Percentiles rank a stretch among this genome's conserved stretches.
Conservation (phyloP, 2,888 invertebrate genomes). For the Spodoptera picta region DNA sequence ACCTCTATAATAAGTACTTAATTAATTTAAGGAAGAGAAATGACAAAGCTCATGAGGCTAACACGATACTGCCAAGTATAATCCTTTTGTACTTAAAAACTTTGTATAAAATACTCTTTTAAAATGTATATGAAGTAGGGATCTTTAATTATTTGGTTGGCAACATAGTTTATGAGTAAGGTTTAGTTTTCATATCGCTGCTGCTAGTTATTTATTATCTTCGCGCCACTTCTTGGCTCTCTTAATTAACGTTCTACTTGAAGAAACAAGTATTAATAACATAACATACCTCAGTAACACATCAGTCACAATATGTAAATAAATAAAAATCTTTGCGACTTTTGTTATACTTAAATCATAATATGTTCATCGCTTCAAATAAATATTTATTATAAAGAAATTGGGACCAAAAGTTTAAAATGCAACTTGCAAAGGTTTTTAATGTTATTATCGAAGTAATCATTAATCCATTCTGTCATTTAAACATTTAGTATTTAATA, state of each 20-base stretch:
- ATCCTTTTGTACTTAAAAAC: constrained; percentile 50
- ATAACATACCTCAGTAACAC: constrained; percentile 50
- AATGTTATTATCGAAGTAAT: constrained; percentile 53
- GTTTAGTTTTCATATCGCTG: constrained; percentile 39
- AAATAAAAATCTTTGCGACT: constrained; percentile 63
- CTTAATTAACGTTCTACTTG: constrained; percentile 41
- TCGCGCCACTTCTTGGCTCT: constrained; percentile 31
- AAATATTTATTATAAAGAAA: constrained; percentile 15
- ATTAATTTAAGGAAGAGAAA: constrained; percentile 69
- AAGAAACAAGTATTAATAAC: constrained; percentile 47
- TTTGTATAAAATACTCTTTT: constrained; percentile 59
- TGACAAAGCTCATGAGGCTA: constrained; percentile 86
- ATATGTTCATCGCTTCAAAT: constrained; percentile 30
- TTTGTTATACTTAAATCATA: constrained; percentile 29
- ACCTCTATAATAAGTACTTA: constrained; percentile 73
- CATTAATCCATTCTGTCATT: constrained; percentile 24
- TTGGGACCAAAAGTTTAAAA: constrained; percentile 42
- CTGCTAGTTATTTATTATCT: constrained; percentile 46
- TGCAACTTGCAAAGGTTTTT: constrained; percentile 60
- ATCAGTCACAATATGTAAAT: constrained; percentile 51
- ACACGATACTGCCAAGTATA: constrained; percentile 58
- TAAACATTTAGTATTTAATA: background rate
- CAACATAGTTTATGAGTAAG: constrained; percentile 49
- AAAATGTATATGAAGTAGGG: constrained; percentile 42
- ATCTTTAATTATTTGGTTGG: constrained; percentile 41